phyloP scores from a whole-genome alignment of 2,888 invertebrate genomes.

The Sipha maydis region DNA sequence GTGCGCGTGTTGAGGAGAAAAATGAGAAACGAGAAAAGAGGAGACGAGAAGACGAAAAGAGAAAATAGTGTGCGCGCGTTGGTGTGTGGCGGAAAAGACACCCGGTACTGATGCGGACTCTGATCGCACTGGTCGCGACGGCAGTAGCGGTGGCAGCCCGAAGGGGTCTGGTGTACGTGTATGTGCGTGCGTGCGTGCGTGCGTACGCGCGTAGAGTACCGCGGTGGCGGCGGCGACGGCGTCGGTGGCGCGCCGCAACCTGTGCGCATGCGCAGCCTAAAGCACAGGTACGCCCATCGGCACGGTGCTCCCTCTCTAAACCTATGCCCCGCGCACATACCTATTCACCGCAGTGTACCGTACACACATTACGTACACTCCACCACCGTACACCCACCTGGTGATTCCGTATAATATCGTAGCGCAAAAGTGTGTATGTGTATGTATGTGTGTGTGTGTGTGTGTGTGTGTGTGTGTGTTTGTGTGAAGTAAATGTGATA shows the following conservation, averaged over 20 bases:
- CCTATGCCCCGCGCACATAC: not conserved
- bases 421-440: not conserved
- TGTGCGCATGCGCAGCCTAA: constrained; percentile 38
- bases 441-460: not conserved
- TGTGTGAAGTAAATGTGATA: not conserved
- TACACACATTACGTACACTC: not conserved
- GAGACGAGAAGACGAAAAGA: constrained; percentile 19
- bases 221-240: constrained; percentile 30
- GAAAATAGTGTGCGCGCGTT: constrained; percentile 44
- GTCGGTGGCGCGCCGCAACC: constrained; percentile 18
- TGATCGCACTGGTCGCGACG: constrained; percentile 55
- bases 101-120: constrained; percentile 61
- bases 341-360: not conserved
- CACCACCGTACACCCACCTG: constrained; percentile 47
- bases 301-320: not conserved
- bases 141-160: constrained; percentile 12
- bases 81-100: constrained; percentile 50
- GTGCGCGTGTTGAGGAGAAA: constrained; percentile 23
- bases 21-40: constrained; percentile 26
- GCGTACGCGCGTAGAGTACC: not conserved
- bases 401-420: constrained; percentile 40
- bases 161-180: not conserved
- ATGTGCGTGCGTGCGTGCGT: not conserved
- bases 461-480: not conserved
- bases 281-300: constrained; percentile 58